Conservation (phyloP, 2,113 vertebrate genomes). For the Probosciger aterrimus region DNA sequence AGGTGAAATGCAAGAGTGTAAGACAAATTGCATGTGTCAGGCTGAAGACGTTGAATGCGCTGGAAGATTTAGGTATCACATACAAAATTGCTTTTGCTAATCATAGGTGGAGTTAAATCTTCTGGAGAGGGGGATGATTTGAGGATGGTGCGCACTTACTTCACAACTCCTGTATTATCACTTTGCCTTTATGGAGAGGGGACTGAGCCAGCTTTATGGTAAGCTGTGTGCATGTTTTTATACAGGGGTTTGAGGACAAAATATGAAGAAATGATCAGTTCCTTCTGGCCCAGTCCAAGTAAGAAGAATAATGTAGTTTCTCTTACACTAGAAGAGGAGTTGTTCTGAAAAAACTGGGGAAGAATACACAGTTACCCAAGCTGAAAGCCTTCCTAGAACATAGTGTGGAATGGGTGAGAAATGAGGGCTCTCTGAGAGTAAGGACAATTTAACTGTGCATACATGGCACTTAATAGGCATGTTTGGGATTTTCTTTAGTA, state of each 20-base stretch:
- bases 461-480: background rate
- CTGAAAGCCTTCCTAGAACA: background rate
- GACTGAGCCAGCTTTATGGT: background rate
- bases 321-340: background rate
- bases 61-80: background rate
- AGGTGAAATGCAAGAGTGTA: background rate
- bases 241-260: background rate
- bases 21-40: background rate
- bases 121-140: background rate
- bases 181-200: background rate
- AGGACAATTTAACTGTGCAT: background rate
- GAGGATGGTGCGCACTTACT: background rate
- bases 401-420: background rate
- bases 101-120: background rate
- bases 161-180: background rate
- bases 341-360: background rate
- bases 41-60: background rate
- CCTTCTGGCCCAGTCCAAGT: background rate
- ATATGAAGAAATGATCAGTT: background rate
- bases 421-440: background rate
- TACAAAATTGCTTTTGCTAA: background rate
- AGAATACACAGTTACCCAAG: background rate
- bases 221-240: background rate
- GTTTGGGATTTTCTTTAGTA: background rate
- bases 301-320: background rate